A percentile compares a stretch with the other conserved stretches of the same genome.
Evolutionary conservation across 2,113 vertebrate genomes (phyloP).

Genomic region (Myrmophylax atrothorax): DNA sequence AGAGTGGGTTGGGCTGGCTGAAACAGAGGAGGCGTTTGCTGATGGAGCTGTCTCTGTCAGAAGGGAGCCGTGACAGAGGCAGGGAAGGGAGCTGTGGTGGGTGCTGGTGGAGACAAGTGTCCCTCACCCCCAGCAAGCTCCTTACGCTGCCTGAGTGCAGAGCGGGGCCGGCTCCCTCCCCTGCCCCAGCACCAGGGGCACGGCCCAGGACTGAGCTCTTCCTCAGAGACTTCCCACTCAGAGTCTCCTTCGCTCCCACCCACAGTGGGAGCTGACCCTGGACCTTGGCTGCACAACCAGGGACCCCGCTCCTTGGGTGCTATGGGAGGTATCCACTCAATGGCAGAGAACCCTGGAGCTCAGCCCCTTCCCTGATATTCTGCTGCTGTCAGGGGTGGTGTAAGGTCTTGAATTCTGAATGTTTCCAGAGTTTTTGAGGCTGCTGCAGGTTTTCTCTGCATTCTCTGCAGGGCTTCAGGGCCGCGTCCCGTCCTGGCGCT

Average conservation of each 20-base stretch:
- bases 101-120: not conserved
- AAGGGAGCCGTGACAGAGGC: not conserved
- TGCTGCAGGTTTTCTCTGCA: not conserved
- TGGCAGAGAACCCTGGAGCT: not conserved
- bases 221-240: rapidly evolving
- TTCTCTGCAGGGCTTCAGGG: not conserved
- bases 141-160: too few relatives aligned
- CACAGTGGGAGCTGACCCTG: not conserved
- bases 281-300: rapidly evolving
- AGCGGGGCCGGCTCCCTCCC: not conserved
- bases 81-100: not conserved
- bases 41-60: not conserved
- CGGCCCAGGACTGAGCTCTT: not conserved
- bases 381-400: not conserved
- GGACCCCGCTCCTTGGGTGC: rapidly evolving
- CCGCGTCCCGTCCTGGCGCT: rapidly evolving
- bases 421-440: not conserved
- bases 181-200: not conserved
- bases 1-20: not conserved
- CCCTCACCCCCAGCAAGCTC: not conserved
- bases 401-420: not conserved
- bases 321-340: not conserved
- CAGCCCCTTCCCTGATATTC: not conserved
- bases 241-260: not conserved
- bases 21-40: not conserved